Evolutionary conservation across 2,888 invertebrate species (phyloP), one percentile per base, ranked within the genome.

Genomic region (Pyrgus malvae): DNA sequence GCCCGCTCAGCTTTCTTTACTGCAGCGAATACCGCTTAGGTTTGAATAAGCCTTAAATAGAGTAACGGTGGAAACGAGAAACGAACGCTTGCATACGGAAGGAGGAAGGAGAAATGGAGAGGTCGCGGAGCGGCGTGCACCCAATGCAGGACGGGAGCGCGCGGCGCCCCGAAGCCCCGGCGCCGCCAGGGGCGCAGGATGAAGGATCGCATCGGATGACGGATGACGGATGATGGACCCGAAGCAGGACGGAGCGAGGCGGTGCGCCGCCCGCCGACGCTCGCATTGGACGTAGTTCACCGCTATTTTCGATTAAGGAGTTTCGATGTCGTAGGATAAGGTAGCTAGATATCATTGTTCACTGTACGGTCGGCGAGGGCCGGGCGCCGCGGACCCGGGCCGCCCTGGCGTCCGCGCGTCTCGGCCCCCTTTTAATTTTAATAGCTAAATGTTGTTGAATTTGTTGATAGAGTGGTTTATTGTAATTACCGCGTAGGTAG

Each of bases 391-490:
- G 25, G 25, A 27, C 8, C 25, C 25, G 25, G 25, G 25, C 40
- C 23, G 40, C 23, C 14, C 8, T 31, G 29, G 31, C 7, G 57
- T 48, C 65, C 68, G 65, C 72, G 72, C 74, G 65, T 71, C 76
- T 76, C 80, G 66, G 72, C 76, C 79, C 78, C 78, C 74, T 72
- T 80, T 83, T 64, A 83, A 82, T 83, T 86, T 81, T 87, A 87
- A 83, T 89, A 89, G 88, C 86, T 86, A 87, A 88, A 86, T 88
- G 88, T 88, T 87, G 88, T 89, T 87, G 81, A 87, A 81, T 87
- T 86, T 83, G 87, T 87, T 86, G 85, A 85, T 87, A 86, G 85
- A 83, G 82, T 84, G 84, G 81, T 86, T 83, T 82, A 83, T 83
- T 79, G 80, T 83, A 80, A 84, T 80, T 74, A 80, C 72, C 74